A percentile compares a stretch with the other conserved stretches of the same genome.
Conservation (phyloP, 2,113 vertebrate genomes). For the Grantiella picta region DNA sequence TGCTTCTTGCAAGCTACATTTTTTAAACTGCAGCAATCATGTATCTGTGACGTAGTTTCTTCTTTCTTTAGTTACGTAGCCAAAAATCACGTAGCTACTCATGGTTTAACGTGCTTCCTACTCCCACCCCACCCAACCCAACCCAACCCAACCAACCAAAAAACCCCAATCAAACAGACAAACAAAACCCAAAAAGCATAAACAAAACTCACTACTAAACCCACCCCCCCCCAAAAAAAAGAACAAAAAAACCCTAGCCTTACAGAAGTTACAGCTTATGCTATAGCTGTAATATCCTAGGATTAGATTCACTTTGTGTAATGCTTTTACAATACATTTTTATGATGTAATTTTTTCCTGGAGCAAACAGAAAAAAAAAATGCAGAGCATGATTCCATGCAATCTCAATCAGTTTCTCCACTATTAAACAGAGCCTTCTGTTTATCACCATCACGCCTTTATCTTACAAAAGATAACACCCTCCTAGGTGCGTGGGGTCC, state of each 20-base stretch:
- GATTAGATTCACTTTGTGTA: background rate
- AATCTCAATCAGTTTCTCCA: background rate
- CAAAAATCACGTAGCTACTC: background rate
- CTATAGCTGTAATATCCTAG: background rate
- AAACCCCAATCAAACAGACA: background rate
- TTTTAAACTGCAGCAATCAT: background rate
- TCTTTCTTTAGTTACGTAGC: background rate
- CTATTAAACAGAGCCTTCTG: background rate
- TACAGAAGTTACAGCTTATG: background rate
- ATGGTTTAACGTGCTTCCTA: background rate
- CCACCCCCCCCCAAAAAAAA: background rate
- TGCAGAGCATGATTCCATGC: background rate
- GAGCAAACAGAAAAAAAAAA: background rate
- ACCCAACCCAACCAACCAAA: background rate
- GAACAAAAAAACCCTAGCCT: background rate
- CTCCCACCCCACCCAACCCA: too few species aligned
- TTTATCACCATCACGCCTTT: background rate
- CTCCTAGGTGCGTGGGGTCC: background rate
- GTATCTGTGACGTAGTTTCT: background rate
- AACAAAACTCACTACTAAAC: background rate
- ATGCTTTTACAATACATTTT: background rate
- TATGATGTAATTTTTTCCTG: background rate
- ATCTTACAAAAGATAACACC: background rate
- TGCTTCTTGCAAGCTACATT: background rate
- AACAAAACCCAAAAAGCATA: background rate